Base-by-base conservation (phyloP, 2,888 invertebrate species). In the Andrena praecox region DNA sequence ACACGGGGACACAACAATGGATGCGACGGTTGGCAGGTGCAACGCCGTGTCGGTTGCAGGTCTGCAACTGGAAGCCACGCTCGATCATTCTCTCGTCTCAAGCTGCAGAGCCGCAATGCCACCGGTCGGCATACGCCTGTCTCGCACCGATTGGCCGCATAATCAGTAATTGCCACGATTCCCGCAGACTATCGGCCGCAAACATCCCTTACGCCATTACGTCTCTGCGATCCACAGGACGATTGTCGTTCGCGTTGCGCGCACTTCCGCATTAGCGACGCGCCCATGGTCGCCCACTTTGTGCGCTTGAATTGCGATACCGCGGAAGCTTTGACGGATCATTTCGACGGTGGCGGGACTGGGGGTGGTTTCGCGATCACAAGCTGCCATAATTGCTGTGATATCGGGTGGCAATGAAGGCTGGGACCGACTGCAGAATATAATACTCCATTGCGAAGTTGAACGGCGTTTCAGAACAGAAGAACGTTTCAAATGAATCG, bases 141-240 rank as follows among this genome's bases (percentile, higher is more conserved):
- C 85, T 74, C 84, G 77, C 79, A 84, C 85, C 89, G 89, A 89
- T 87, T 89, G 88, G 83, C 88, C 88, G 81, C 87, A 80, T 89
- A 88, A 89, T 89, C 88, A 81, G 89, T 89, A 89, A 89, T 89
- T 89, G 89, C 89, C 88, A 89, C 80, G 79, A 78, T 80, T 73
- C 82, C 80, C 80, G 72, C 80, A 79, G 72, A 80, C 80, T 79
- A 79, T 69, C 71, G 63, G 59, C 89, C 89, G 74, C 86, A 85
- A 83, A 80, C 84, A 89, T 86, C 86, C 80, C 85, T 87, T 87
- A 84, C 66, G 74, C 62, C 63, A 50, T 67, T 62, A 73, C 72
- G 29, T 29, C 31, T 50, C 77, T 50, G 74, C 60, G 66, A 77
- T 78, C 54, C 33, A 16, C 24, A 66, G 48, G 69, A 60, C 80